These are phyloP conservation scores for Cephus runcator DNA, from an alignment of 2,888 invertebrate genomes.

Conservation along the genomic window DNA sequence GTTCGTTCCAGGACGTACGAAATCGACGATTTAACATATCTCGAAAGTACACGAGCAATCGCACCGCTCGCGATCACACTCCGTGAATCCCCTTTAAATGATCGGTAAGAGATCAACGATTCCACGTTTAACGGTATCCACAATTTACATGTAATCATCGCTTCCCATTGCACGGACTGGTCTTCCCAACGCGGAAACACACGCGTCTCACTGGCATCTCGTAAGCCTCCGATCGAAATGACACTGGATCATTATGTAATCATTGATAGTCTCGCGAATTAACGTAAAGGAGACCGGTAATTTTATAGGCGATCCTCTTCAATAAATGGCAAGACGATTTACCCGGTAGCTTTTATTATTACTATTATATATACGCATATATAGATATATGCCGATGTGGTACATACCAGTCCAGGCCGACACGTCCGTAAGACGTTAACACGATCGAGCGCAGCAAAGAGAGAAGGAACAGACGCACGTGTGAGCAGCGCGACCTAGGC, in stretches of 20 bases:
- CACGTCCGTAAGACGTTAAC: neutral
- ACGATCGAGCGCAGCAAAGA: constrained; percentile 14
- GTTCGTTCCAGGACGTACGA: neutral
- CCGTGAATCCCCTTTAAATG: neutral
- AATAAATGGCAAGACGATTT: neutral
- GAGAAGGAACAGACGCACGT: constrained; percentile 34
- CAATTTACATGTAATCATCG: neutral
- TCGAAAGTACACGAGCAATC: neutral
- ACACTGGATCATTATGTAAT: neutral
- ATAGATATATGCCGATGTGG: neutral
- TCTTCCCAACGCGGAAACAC: neutral
- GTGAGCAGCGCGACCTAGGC: constrained; percentile 38
- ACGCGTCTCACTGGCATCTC: neutral
- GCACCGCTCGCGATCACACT: neutral
- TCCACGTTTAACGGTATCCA: neutral
- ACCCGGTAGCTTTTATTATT: neutral
- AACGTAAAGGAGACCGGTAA: neutral
- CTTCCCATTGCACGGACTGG: neutral
- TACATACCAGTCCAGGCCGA: neutral
- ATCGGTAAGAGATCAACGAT: neutral
- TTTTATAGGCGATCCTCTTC: neutral
- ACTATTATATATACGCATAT: neutral
- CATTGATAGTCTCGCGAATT: neutral
- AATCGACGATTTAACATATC: neutral
- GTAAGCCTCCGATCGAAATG: neutral